Evolutionary conservation across 2,888 invertebrate species (phyloP).

Genomic region (Dorcus hopei): DNA sequence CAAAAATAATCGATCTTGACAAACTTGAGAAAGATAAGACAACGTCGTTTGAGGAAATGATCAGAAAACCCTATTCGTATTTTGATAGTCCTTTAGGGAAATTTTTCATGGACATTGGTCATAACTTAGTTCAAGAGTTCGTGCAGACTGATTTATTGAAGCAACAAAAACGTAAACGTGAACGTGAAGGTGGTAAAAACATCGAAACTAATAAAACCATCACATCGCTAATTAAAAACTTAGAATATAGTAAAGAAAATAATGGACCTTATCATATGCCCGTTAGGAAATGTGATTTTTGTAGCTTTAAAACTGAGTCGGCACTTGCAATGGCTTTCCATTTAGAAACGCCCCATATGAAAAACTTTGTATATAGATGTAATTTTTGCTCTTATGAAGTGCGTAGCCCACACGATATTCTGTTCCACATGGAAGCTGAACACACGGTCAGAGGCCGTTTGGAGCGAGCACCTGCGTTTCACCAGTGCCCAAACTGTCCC

Average conservation of each 20-base stretch:
- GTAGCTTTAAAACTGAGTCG: conserved; percentile 88
- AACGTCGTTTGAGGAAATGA: conserved; percentile 35
- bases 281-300: conserved; percentile 81
- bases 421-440: conserved; percentile 88
- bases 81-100: conserved; percentile 86
- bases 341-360: conserved; percentile 88
- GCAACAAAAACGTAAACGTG: conserved; percentile 80
- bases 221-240: conserved; percentile 75
- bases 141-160: conserved; percentile 90
- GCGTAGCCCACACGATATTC: conserved; percentile 81
- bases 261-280: conserved; percentile 75
- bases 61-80: conserved; percentile 55
- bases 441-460: conserved; percentile 81
- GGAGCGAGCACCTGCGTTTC: conserved; percentile 81
- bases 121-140: conserved; percentile 86
- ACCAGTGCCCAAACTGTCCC: conserved; percentile 90
- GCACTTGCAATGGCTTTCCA: conserved; percentile 80
- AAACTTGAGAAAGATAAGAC: too few species aligned
- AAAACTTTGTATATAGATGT: conserved; percentile 72
- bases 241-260: conserved; percentile 82
- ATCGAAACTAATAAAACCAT: conserved; percentile 75
- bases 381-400: conserved; percentile 81
- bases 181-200: conserved; percentile 64
- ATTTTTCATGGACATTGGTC: conserved; percentile 88
- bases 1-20: conserved; percentile 28